Base-by-base conservation (phyloP, 2,797 vertebrate species). In the Sebastes diaconus region DNA sequence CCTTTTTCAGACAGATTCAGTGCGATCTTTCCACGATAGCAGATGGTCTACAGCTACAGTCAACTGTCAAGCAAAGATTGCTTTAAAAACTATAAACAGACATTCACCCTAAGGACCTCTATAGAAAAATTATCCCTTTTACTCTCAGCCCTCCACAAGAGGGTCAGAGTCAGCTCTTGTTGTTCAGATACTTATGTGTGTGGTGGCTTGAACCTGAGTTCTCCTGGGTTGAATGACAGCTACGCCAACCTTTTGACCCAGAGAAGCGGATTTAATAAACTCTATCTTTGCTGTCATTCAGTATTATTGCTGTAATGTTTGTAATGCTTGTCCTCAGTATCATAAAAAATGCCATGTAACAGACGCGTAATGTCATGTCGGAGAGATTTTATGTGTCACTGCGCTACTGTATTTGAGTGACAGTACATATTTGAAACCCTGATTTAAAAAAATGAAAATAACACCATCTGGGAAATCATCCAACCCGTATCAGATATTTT, bases 391-490 rank as follows among this genome's bases (percentile, higher is more conserved):
- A 8, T 6, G 9, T 42, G 16, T 50, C 25, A 52, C 16, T 16
- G 57, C 5, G 8, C 25, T 6, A 1, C 18, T 79, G 5, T 36
- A 3, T 65, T 54, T 64, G 9, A 75, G 34, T 42, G 22, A 18
- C 2, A 27, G 30, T 12, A 27, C 29, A 72, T 52, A 54, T 63
- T 78, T 77, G 8, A 54, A 64, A 74, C 76, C n/a, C 2, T 11
- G 54, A 36, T 58, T n/a, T 13, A 25, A 72, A 18, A 42, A 73
- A 18, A 59, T 55, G 3, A 55, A 73, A 79, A 6, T n/a, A 66
- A 58, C 14, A 54, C 29, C 16, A 25, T 73, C 61, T 84, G 70
- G 75, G 60, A 83, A 81, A 81, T 54, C 34, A 39, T 59, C 42
- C 73, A 77, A 60, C 14, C 12, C n/a, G 16, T 18, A 42, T 25